Evolutionary conservation across 2,888 invertebrate genomes (phyloP), one percentile per base, ranked within the genome.

Genomic region (Heterodera filipjevi): DNA sequence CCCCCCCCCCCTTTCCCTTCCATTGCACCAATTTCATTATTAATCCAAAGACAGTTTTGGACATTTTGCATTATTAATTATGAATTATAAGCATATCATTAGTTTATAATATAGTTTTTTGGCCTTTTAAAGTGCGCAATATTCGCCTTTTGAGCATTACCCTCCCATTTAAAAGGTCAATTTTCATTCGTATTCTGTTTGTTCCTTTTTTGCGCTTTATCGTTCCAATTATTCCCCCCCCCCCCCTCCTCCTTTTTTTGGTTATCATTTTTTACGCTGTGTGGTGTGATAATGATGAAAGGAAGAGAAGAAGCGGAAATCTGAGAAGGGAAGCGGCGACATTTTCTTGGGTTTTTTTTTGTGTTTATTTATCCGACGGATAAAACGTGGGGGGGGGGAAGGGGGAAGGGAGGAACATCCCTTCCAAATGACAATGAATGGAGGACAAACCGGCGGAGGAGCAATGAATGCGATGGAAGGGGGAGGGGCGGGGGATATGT

Each of bases 21-120:
- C 59, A 59, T 22, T 59, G n/a, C 27, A 59, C 59, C 27, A 59
- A 59, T 59, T 59, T 27, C 59, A 59, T n/a, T 8, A 53, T 53
- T 59, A n/a, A 59, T 59, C 59, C 59, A 22, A 59, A n/a, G 59
- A 59, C 59, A 59, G 5, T 59, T 59, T 59, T 59, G 59, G 59
- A n/a, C n/a, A n/a, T 27, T n/a, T 59, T 59, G n/a, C 5, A 39
- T 39, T 39, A 39, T 39, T 39, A 39, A 39, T 12, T 39, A 39
- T 39, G 39, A 39, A 10, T 39, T 6, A 39, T 10, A 39, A 10
- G 39, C 6, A 39, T 39, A 39, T 39, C n/a, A n/a, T n/a, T n/a
- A n/a, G 39, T 39, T 12, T 0, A 10, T 12, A 39, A 39, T 39
- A 6, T 39, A 39, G n/a, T n/a, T n/a, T n/a, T n/a, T n/a, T 39